Percentiles rank a stretch among this genome's conserved stretches.
Evolutionary conservation across 1,140 invertebrate genomes (phyloP).

Genomic region (Frieseomelitta varia): DNA sequence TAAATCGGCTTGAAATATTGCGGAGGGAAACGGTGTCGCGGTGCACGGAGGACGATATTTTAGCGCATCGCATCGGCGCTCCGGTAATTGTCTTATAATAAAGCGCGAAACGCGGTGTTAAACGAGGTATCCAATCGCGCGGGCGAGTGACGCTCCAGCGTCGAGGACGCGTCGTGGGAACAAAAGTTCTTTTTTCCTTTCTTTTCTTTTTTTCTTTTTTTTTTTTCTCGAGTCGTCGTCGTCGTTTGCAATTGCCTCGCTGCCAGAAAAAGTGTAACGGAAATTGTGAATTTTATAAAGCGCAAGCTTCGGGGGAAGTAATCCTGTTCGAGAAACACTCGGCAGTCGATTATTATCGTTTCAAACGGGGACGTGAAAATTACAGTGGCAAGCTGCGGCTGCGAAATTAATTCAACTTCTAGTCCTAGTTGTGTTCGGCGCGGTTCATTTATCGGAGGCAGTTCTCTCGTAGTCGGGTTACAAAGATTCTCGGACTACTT

Average conservation of each 20-base stretch:
- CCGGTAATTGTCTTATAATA: conserved; percentile 35
- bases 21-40: background rate
- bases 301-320: background rate
- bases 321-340: background rate
- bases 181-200: background rate
- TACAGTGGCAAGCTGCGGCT: background rate
- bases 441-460: background rate
- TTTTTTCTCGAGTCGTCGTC: too few relatives aligned
- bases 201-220: too few relatives aligned
- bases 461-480: too few relatives aligned
- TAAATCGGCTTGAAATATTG: conserved; percentile 51
- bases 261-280: background rate
- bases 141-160: background rate
- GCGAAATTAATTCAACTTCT: background rate
- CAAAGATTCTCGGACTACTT: too few relatives aligned
- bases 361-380: background rate
- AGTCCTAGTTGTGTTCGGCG: background rate
- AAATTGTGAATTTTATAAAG: background rate
- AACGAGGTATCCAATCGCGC: background rate
- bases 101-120: background rate
- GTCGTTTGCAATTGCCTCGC: background rate
- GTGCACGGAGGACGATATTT: conserved; percentile 12
- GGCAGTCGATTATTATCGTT: background rate
- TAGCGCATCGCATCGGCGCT: background rate
- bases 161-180: background rate